Evolutionary conservation across 2,797 vertebrate genomes (phyloP).

Genomic region (Ambastaia sidthimunki): DNA sequence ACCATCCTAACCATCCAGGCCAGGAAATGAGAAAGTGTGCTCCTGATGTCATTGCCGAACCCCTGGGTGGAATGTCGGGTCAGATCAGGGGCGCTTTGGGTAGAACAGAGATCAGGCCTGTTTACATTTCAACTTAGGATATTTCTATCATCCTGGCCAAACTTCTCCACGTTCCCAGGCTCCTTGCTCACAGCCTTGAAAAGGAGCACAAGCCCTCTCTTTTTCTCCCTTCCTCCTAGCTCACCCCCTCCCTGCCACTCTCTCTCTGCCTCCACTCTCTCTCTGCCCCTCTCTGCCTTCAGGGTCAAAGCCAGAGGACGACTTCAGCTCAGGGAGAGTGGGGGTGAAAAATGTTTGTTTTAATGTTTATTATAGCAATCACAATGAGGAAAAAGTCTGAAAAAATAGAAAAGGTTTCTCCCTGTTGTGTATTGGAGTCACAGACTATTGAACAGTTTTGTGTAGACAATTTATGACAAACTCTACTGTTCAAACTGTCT

Average conservation of each 20-base stretch:
- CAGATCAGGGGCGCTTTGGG: slow-evolving; percentile 64
- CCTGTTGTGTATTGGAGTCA: background rate
- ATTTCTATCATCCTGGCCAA: slow-evolving; percentile 80
- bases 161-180: slow-evolving; percentile 80
- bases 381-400: background rate
- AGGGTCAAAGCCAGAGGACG: slow-evolving; percentile 70
- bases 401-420: background rate
- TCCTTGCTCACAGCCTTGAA: slow-evolving; percentile 74
- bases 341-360: slow-evolving; percentile 20
- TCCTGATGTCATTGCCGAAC: slow-evolving; percentile 76
- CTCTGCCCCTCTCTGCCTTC: slow-evolving; percentile 44
- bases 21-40: slow-evolving; percentile 77
- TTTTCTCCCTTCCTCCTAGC: slow-evolving; percentile 60
- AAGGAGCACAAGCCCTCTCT: slow-evolving; percentile 77
- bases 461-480: too few relatives aligned
- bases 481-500: background rate
- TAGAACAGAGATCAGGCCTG: slow-evolving; percentile 83
- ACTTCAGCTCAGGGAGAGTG: slow-evolving; percentile 54
- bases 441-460: background rate
- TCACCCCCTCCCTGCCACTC: slow-evolving; percentile 46
- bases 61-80: slow-evolving; percentile 70
- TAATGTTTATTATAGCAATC: background rate
- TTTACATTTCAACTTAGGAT: slow-evolving; percentile 86
- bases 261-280: slow-evolving; percentile 48
- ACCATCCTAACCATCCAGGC: slow-evolving; percentile 62